Percentiles rank a stretch among this genome's conserved stretches.
Evolutionary conservation across 2,113 vertebrate genomes (phyloP).

Genomic region (Synchiropus splendidus): DNA sequence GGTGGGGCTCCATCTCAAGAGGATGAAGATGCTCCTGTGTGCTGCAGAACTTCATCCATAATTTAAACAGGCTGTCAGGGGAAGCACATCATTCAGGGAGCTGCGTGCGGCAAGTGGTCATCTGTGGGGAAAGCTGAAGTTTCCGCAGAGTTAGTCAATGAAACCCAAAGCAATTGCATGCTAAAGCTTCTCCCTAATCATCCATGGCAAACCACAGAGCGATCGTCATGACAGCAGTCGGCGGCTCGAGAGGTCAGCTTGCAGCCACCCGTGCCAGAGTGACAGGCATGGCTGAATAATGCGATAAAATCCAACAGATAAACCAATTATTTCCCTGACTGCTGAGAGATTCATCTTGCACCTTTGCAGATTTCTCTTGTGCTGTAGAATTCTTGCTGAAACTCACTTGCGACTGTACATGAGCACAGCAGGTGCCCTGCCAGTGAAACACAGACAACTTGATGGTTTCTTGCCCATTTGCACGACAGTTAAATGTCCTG

Average conservation of each 20-base stretch:
- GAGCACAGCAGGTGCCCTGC: too few species aligned
- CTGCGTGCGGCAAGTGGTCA: constrained; percentile 27
- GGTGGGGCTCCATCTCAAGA: constrained; percentile 34
- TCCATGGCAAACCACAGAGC: constrained; percentile 5
- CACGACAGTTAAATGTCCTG: too few species aligned
- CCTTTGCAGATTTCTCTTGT: constrained; percentile 3
- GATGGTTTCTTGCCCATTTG: too few species aligned
- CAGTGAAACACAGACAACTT: too few species aligned
- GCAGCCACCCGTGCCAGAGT: constrained; percentile 6
- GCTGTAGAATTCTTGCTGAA: constrained; percentile 1
- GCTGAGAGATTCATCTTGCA: constrained; percentile 1
- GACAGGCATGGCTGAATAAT: constrained; percentile 19
- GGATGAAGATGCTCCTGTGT: constrained; percentile 19
- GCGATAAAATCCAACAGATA: constrained; percentile 13
- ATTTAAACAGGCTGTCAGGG: constrained; percentile 50
- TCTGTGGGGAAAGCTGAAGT: constrained; percentile 23
- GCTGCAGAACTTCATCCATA: constrained; percentile 50
- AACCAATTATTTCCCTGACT: constrained; percentile 13
- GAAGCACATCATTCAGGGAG: constrained; percentile 36
- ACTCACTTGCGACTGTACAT: not conserved
- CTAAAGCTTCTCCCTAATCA: constrained; percentile 8
- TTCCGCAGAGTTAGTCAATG: constrained; percentile 25
- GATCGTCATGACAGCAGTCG: constrained; percentile 3
- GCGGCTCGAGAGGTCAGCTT: constrained; percentile 33
- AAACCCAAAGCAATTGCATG: constrained; percentile 8